Percentiles rank a stretch among this genome's conserved stretches.
Evolutionary conservation across 2,113 vertebrate species (phyloP).

Genomic region (Pangasianodon gigas): DNA sequence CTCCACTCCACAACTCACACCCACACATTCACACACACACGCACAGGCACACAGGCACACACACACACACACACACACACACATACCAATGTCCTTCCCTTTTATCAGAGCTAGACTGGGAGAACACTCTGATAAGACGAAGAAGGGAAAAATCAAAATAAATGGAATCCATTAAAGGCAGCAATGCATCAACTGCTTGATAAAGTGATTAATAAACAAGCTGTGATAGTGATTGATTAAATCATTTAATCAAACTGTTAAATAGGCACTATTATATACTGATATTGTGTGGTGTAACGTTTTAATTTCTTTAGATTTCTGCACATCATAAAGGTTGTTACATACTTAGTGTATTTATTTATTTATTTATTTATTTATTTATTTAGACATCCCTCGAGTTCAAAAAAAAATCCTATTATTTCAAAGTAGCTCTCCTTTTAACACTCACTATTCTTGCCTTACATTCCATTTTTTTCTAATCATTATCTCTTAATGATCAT

Average conservation of each 20-base stretch:
- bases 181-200: constrained; percentile 99
- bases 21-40: constrained; percentile 6
- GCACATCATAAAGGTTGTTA: not conserved
- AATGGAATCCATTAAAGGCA: constrained; percentile 99
- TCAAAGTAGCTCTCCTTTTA: constrained; percentile 10
- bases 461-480: constrained; percentile 40
- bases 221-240: constrained; percentile 98
- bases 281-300: not conserved
- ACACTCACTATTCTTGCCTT: not conserved
- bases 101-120: constrained; percentile 91
- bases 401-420: not conserved
- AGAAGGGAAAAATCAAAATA: constrained; percentile 99
- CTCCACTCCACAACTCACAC: constrained; percentile 43
- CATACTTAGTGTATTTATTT: not conserved
- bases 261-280: constrained; percentile 79
- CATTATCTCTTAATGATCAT: constrained; percentile 43
- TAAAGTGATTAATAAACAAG: constrained; percentile 99
- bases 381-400: not conserved
- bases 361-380: not conserved
- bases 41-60: not conserved
- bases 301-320: not conserved
- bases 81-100: constrained; percentile 60
- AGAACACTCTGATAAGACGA: constrained; percentile 93
- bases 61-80: constrained; percentile 50
- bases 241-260: constrained; percentile 98